Evolutionary conservation across 2,888 invertebrate genomes (phyloP).

Genomic region (Apeira syringaria): DNA sequence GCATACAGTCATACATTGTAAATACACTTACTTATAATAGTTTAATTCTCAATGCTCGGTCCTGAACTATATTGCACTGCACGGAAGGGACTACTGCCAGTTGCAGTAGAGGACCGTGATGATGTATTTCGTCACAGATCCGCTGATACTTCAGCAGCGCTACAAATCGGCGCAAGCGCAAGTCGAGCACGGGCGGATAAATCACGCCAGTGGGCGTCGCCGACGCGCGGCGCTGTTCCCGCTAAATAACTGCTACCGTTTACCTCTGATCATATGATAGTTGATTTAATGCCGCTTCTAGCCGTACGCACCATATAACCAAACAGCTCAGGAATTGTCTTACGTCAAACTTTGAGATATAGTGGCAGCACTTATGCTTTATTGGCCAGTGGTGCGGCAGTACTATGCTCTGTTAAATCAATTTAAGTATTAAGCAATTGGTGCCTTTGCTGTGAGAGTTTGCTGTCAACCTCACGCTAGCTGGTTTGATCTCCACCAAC

Average conservation of each 20-base stretch:
- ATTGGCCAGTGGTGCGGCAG: slow-evolving; percentile 20
- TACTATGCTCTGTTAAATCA: slow-evolving; percentile 3
- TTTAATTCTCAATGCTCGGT: too few species aligned
- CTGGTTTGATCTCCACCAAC: too few species aligned
- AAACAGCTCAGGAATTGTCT: slow-evolving; percentile 41
- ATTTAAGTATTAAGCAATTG: too few species aligned
- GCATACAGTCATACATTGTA: too few species aligned
- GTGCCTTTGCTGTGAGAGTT: too few species aligned
- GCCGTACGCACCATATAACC: slow-evolving; percentile 44
- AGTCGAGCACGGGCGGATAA: slow-evolving; percentile 60
- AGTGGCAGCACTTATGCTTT: slow-evolving; percentile 27
- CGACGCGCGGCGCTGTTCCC: slow-evolving; percentile 45
- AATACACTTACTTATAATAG: too few species aligned
- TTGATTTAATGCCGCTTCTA: slow-evolving; percentile 72
- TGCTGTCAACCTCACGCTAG: too few species aligned
- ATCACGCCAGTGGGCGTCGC: slow-evolving; percentile 73
- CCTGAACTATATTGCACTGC: too few species aligned
- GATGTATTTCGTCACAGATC: slow-evolving; percentile 66
- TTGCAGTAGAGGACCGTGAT: slow-evolving; percentile 46
- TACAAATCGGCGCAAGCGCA: slow-evolving; percentile 57
- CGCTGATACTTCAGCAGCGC: slow-evolving; percentile 68
- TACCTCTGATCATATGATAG: slow-evolving; percentile 79
- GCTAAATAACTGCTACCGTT: slow-evolving; percentile 80
- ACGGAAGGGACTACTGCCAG: too few species aligned
- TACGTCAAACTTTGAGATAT: slow-evolving; percentile 37